These are phyloP conservation scores for Caranx melampygus DNA, from an alignment of 2,113 vertebrate species.

Conservation along the genomic window DNA sequence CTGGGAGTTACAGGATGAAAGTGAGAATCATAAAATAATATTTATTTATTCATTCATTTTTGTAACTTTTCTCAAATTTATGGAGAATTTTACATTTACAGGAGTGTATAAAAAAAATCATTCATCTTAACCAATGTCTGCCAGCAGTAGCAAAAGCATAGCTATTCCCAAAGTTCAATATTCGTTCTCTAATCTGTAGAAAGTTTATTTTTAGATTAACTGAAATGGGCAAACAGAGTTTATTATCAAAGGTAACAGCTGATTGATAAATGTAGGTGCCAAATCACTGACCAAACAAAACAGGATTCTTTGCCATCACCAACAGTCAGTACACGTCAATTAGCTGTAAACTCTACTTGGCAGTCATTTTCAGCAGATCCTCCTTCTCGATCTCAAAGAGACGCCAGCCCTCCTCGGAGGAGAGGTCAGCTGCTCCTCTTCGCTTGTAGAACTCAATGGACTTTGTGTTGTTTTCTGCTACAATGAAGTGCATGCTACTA, in stretches of 20 bases:
- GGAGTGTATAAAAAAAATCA: neutral
- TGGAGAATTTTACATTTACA: neutral
- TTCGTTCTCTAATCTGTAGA: neutral
- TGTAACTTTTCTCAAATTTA: neutral
- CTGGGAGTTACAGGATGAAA: neutral
- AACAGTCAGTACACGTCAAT: neutral
- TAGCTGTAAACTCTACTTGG: slow-evolving; percentile 62
- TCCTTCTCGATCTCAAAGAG: slow-evolving; percentile 84
- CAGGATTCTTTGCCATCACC: neutral
- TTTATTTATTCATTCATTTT: neutral
- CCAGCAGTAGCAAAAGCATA: neutral
- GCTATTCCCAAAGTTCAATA: neutral
- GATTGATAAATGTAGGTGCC: slow-evolving; percentile 1
- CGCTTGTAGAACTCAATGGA: slow-evolving; percentile 81
- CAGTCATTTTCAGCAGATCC: slow-evolving; percentile 77
- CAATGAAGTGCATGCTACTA: slow-evolving; percentile 87
- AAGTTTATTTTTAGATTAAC: neutral
- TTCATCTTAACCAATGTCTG: neutral
- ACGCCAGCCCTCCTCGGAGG: slow-evolving; percentile 83
- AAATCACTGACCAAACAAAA: slow-evolving; percentile 3
- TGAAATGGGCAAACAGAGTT: neutral
- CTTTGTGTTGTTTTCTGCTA: slow-evolving; percentile 82
- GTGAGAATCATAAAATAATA: neutral
- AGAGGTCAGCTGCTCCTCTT: slow-evolving; percentile 78
- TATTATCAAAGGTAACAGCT: slow-evolving; percentile 8